Base-by-base conservation (phyloP, 2,888 invertebrate genomes). In the Phaedon cochleariae region DNA sequence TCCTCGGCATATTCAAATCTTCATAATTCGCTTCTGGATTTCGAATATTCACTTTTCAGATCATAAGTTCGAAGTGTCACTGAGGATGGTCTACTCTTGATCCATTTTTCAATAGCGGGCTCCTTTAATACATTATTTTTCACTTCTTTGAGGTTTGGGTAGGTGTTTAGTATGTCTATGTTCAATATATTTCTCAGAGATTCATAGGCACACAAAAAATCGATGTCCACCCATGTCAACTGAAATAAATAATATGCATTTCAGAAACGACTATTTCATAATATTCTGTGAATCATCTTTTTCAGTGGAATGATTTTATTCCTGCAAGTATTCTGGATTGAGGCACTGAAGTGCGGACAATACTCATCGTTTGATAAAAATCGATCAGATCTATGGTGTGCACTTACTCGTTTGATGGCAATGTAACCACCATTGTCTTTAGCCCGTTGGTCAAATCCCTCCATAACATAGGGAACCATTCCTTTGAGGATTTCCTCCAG, bases 181-280 rank as follows among this genome's bases (percentile, higher is more conserved):
- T 34, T 34, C 6, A 55, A 20, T 9, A 55, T 34, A 22, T 55
- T 55, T 41, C 55, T 21, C 9, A 55, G 20, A 6, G 37, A 37
- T 41, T 55, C 55, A 21, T 55, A 55, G 6, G 34, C 41, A 22
- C 34, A 37, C n/a, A 55, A 3, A 21, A 55, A 55, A 21, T 41
- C 41, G n/a, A 55, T 34, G n/a, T 55, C 55, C 15, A 41, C 22
- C 34, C 34, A 55, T 17, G 55, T 55, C 15, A 55, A 12, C 55
- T 55, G 55, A 18, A 55, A 55, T 1, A 55, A 21, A 10, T 3
- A 52, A 12, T 17, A 53, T n/a, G 31, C 15, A 34, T 34, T 34
- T 26, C 26, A n/a, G n/a, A n/a, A n/a, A n/a, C n/a, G n/a, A n/a
- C n/a, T n/a, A n/a, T n/a, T n/a, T n/a, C n/a, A n/a, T n/a, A n/a